Percentiles rank a stretch among this genome's conserved stretches.
Conservation (phyloP, 2,113 vertebrate species). For the Rhineura floridana region DNA sequence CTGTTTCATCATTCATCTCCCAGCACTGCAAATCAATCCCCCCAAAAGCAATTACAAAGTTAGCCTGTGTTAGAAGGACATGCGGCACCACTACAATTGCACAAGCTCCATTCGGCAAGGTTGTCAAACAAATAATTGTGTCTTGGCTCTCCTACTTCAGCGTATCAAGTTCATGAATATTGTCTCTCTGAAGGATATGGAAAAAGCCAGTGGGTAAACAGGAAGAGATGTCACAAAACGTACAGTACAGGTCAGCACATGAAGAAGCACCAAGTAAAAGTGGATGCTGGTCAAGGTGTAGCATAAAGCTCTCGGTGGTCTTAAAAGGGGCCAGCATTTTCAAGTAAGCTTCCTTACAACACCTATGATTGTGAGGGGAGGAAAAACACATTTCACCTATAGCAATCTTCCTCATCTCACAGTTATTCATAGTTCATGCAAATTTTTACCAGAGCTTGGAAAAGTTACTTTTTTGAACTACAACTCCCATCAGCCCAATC, state of each 20-base stretch:
- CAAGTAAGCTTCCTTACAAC: conserved; percentile 28
- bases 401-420: not conserved
- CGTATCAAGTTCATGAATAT: not conserved
- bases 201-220: not conserved
- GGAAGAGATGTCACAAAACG: not conserved
- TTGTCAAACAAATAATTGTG: conserved; percentile 26
- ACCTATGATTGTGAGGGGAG: not conserved
- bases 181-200: conserved; percentile 45
- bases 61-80: conserved; percentile 40
- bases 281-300: not conserved
- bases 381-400: not conserved
- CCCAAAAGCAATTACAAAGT: conserved; percentile 47
- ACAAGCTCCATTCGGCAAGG: conserved; percentile 42
- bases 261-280: not conserved
- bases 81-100: conserved; percentile 45
- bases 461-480: too few species aligned
- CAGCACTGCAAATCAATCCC: conserved; percentile 37
- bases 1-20: not conserved
- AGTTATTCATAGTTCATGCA: not conserved
- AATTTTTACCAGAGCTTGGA: too few species aligned
- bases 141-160: conserved; percentile 17
- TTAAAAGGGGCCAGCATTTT: too few species aligned
- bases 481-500: too few species aligned
- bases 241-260: not conserved
- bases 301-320: not conserved